Conservation (phyloP, 2,113 vertebrate species). For the Lontra canadensis region DNA sequence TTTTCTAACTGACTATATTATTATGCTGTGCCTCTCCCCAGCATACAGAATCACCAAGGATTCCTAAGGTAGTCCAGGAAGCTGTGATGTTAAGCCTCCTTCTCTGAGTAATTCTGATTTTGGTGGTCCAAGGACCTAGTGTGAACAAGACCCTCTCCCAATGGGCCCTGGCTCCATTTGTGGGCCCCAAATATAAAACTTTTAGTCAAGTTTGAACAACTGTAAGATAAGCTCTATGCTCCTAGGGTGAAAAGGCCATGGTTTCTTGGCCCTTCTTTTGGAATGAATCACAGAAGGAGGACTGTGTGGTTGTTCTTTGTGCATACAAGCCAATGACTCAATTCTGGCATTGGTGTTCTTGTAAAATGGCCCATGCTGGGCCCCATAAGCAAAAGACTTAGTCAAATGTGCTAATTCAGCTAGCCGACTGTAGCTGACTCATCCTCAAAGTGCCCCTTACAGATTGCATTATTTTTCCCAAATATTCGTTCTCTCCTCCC, state of each 20-base stretch:
- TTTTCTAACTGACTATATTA: background rate
- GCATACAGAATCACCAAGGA: background rate
- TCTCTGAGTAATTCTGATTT: background rate
- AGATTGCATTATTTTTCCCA: background rate
- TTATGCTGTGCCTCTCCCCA: background rate
- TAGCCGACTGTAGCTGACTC: background rate
- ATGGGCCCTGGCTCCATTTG: background rate
- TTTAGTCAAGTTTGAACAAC: background rate
- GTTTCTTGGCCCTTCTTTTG: background rate
- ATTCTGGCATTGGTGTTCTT: conserved; percentile 39
- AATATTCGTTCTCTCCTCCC: background rate
- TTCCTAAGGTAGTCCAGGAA: background rate
- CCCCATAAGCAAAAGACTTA: conserved; percentile 35
- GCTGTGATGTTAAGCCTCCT: background rate
- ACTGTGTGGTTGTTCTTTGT: background rate
- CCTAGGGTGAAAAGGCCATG: conserved; percentile 47
- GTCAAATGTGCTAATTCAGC: conserved; percentile 15
- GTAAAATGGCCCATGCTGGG: conserved; percentile 22
- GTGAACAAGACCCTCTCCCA: background rate
- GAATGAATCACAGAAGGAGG: conserved; percentile 49
- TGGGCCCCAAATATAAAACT: background rate
- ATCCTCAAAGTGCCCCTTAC: background rate
- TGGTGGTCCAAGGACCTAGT: fast-evolving
- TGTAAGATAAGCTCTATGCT: background rate
- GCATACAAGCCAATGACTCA: conserved; percentile 59